A percentile compares a stretch with the other conserved stretches of the same genome.
Conservation (phyloP, 2,797 vertebrate species). For the Sebastes cheni region DNA sequence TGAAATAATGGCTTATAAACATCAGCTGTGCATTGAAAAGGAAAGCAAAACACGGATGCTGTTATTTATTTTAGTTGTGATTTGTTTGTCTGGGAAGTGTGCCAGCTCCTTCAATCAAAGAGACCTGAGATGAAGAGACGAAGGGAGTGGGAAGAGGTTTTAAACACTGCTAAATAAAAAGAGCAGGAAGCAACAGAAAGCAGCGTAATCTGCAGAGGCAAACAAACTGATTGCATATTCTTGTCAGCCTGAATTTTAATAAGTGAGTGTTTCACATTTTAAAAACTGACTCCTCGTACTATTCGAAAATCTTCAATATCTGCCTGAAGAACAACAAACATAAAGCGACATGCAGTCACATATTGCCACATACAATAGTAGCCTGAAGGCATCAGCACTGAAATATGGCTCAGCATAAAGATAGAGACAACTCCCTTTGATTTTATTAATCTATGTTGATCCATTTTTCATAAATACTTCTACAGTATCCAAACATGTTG, state of each 20-base stretch:
- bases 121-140: not conserved
- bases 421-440: not conserved
- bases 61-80: conserved; percentile 38
- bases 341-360: not conserved
- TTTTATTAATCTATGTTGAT: not conserved
- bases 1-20: conserved; percentile 19
- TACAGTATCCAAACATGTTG: no score
- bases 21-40: conserved; percentile 14
- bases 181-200: conserved; percentile 15
- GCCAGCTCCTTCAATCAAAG: conserved; percentile 39
- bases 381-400: not conserved
- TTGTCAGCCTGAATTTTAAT: not conserved
- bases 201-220: not conserved
- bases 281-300: not conserved
- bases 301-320: not conserved
- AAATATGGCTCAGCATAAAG: not conserved
- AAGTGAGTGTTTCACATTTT: not conserved
- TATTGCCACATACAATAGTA: not conserved
- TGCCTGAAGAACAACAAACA: not conserved
- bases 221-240: not conserved
- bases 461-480: not conserved
- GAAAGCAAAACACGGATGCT: conserved; percentile 19
- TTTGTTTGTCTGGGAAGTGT: conserved; percentile 38
- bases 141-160: conserved; percentile 26
- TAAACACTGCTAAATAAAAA: conserved; percentile 6